Evolutionary conservation across 2,888 invertebrate species (phyloP).

Genomic region (Idaea biselata): DNA sequence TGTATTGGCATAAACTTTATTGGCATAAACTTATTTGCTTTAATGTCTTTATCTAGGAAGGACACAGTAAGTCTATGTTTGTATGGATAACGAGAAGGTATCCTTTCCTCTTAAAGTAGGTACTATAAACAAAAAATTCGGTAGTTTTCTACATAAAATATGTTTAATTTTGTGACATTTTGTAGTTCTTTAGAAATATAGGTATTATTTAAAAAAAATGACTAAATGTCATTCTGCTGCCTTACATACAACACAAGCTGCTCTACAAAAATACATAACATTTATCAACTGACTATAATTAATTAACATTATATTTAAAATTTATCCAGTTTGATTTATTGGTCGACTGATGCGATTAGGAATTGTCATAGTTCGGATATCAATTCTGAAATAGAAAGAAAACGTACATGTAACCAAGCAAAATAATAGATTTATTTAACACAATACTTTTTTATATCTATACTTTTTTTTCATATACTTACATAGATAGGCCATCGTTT

Average conservation of each 20-base stretch:
- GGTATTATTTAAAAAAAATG: not conserved
- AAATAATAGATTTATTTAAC: too few relatives aligned
- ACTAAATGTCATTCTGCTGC: not conserved
- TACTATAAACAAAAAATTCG: not conserved
- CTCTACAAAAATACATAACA: not conserved
- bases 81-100: too few relatives aligned
- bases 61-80: too few relatives aligned
- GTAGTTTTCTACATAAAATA: not conserved
- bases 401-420: not conserved
- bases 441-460: too few relatives aligned
- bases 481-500: too few relatives aligned
- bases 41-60: too few relatives aligned
- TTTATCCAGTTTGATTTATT: conserved; percentile 60
- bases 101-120: too few relatives aligned
- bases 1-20: too few relatives aligned
- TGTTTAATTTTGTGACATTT: not conserved
- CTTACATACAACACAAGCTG: not conserved
- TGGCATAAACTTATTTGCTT: too few relatives aligned
- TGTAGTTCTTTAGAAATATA: not conserved
- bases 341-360: conserved; percentile 85
- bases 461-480: too few relatives aligned
- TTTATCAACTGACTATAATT: not conserved
- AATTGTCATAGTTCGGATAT: conserved; percentile 84
- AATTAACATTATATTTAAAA: too few relatives aligned
- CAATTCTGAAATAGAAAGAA: conserved; percentile 75